A percentile compares a stretch with the other conserved stretches of the same genome.
Evolutionary conservation across 2,888 invertebrate species (phyloP).

Genomic region (Neria commutata): DNA sequence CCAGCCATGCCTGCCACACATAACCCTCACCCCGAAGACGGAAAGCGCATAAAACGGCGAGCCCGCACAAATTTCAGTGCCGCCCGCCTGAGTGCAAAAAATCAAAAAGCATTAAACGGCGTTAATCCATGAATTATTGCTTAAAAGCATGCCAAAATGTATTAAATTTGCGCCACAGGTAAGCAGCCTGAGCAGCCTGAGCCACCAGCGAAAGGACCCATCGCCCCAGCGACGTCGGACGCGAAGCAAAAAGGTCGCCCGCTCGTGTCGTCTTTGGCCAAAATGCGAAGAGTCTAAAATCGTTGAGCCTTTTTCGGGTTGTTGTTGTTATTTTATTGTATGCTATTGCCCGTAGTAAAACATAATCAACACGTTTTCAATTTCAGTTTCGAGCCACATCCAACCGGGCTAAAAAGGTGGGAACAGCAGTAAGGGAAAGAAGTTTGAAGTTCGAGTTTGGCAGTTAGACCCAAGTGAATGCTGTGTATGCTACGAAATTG

Average conservation of each 20-base stretch:
- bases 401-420: not conserved
- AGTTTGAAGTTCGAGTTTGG: too few relatives aligned
- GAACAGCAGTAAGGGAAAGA: not conserved
- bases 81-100: slow-evolving; percentile 45
- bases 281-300: too few relatives aligned
- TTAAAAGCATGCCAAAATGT: slow-evolving; percentile 60
- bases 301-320: too few relatives aligned
- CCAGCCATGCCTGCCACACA: too few relatives aligned
- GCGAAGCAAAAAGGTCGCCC: too few relatives aligned
- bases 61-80: slow-evolving; percentile 32
- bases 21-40: not conserved
- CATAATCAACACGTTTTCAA: slow-evolving; percentile 5
- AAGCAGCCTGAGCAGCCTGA: too few relatives aligned
- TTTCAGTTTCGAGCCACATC: not conserved
- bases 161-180: slow-evolving; percentile 39
- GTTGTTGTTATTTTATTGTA: not conserved
- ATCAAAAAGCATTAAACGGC: slow-evolving; percentile 52
- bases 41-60: slow-evolving; percentile 37
- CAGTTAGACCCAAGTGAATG: too few relatives aligned
- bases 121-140: slow-evolving; percentile 61
- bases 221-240: too few relatives aligned
- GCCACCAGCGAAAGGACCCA: too few relatives aligned
- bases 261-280: too few relatives aligned
- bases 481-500: too few relatives aligned
- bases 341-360: too few relatives aligned